A percentile compares a stretch with the other conserved stretches of the same genome.
These are phyloP conservation scores for Monopis laevigella DNA, from an alignment of 2,888 invertebrate species.

Conservation along the genomic window DNA sequence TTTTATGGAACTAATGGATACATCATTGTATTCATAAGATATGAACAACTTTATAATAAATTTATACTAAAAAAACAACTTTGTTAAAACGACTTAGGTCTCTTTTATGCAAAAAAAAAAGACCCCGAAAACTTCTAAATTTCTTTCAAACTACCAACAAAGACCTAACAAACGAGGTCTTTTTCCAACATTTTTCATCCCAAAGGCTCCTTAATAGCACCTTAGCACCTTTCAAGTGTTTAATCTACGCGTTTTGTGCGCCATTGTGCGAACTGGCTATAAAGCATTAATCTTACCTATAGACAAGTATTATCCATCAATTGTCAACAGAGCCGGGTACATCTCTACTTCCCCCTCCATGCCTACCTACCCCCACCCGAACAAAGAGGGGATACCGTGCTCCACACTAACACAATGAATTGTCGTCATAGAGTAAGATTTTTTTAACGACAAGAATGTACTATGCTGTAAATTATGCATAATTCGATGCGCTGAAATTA, in stretches of 20 bases:
- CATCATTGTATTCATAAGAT: no score
- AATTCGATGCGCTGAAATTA: no score
- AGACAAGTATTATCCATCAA: conserved; percentile 67
- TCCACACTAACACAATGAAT: no score
- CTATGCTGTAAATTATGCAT: not conserved
- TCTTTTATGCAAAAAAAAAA: no score
- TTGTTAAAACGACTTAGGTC: no score
- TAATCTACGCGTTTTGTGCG: conserved; percentile 9
- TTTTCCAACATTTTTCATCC: not conserved
- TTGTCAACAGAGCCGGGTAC: conserved; percentile 57
- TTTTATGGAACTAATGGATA: no score
- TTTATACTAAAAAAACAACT: no score
- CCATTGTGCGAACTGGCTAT: conserved; percentile 7
- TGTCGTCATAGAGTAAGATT: conserved; percentile 36
- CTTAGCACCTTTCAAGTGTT: conserved; percentile 1
- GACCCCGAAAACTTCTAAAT: no score
- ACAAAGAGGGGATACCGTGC: conserved; percentile 45
- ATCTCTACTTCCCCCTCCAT: conserved; percentile 22
- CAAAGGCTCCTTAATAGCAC: not conserved
- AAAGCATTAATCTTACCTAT: conserved; percentile 61
- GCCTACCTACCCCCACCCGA: conserved; percentile 18
- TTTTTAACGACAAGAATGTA: no score
- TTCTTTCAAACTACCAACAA: no score
- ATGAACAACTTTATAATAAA: no score
- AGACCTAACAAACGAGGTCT: no score